phyloP scores from a whole-genome alignment of 2,113 vertebrate genomes.

The Chlorodrepanis virens region DNA sequence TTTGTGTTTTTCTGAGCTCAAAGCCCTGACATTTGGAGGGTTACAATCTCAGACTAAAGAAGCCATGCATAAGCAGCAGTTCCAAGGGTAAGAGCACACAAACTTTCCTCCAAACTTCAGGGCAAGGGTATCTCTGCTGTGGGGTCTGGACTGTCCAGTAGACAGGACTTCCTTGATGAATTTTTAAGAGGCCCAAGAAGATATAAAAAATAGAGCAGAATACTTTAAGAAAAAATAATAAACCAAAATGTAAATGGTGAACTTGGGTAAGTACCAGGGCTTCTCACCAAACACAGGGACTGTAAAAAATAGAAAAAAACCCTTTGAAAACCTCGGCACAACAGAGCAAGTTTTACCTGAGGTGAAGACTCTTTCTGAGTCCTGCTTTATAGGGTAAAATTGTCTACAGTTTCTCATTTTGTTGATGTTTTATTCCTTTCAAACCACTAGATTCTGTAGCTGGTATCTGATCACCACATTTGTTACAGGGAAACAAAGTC shows the following conservation, averaged over 20 bases:
- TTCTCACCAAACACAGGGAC: not conserved
- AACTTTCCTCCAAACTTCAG: not conserved
- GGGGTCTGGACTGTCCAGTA: not conserved
- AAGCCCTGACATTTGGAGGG: not conserved
- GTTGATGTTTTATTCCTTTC: not conserved
- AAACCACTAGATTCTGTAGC: not conserved
- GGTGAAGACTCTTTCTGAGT: not conserved
- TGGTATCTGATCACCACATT: not conserved
- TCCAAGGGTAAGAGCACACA: not conserved
- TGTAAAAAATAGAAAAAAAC: not conserved
- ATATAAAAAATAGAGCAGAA: not conserved
- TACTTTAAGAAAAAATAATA: not conserved
- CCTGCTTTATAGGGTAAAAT: not conserved
- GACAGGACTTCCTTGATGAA: not conserved
- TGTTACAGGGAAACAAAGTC: not conserved
- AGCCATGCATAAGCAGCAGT: not conserved
- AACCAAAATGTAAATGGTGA: not conserved
- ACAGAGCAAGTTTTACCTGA: not conserved
- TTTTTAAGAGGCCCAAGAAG: not conserved
- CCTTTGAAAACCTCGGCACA: not conserved
- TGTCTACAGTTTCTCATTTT: not conserved
- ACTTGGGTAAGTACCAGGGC: not conserved
- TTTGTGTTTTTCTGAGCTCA: not conserved
- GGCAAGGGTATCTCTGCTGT: not conserved
- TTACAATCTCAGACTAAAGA: not conserved